Evolutionary conservation across 2,888 invertebrate genomes (phyloP).

Genomic region (Timandra comae): DNA sequence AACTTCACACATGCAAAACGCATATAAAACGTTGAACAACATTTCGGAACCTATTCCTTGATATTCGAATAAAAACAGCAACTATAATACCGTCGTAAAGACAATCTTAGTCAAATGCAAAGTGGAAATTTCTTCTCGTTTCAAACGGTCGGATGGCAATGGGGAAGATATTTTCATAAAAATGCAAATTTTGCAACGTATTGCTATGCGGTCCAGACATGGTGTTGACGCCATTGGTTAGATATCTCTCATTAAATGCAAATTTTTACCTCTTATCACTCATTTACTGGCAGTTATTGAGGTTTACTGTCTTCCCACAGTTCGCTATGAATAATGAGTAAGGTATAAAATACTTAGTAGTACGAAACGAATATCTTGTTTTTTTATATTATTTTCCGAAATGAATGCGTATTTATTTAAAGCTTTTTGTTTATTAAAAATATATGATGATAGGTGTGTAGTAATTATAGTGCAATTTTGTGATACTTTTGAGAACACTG

Average conservation of each 20-base stretch:
- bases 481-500: too few species aligned
- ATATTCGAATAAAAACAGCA: slow-evolving; percentile 24
- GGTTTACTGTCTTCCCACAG: slow-evolving; percentile 1
- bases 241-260: slow-evolving; percentile 42
- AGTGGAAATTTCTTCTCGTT: slow-evolving; percentile 28
- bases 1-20: slow-evolving; percentile 22
- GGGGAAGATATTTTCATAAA: slow-evolving; percentile 48
- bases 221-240: slow-evolving; percentile 1
- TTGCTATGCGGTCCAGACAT: slow-evolving; percentile 28
- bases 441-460: too few species aligned
- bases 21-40: slow-evolving; percentile 29
- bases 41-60: slow-evolving; percentile 20
- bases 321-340: too few species aligned
- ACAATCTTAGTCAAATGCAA: slow-evolving; percentile 27
- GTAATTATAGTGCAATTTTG: too few species aligned
- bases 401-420: too few species aligned
- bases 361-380: too few species aligned
- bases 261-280: slow-evolving; percentile 38
- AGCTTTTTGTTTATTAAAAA: too few species aligned
- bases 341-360: too few species aligned
- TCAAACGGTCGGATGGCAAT: slow-evolving; percentile 27
- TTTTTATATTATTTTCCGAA: too few species aligned
- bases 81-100: slow-evolving; percentile 27
- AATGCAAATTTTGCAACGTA: slow-evolving; percentile 47
- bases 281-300: slow-evolving; percentile 29